Evolutionary conservation across 2,888 invertebrate genomes (phyloP), one percentile per base, ranked within the genome.

Genomic region (Lomographa bimaculata): DNA sequence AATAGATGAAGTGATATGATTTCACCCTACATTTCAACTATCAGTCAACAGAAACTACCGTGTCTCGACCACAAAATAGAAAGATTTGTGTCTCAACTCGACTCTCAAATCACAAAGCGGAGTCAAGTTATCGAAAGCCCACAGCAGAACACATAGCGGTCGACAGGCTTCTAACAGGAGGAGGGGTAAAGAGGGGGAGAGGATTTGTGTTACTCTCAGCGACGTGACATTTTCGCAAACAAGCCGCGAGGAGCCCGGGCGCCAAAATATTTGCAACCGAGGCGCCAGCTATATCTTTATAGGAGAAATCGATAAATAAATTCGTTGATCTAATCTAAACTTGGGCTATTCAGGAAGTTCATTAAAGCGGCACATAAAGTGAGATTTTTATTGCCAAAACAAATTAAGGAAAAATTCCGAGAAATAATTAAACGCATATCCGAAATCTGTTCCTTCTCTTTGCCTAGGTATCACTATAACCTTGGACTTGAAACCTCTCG

Each of bases 221-320:
- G 71, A 79, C 79, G 81, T 81, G 82, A 79, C 78, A 82, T 80
- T 80, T 75, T 79, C 74, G 72, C 77, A 81, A 82, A 82, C 77
- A 80, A 79, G 72, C 70, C 60, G 58, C 64, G 66, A 67, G 58
- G 47, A 28, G 63, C 63, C 12, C 23, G 12, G 58, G 60, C 62
- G 66, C 58, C 62, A 65, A 60, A 58, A 72, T 69, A 76, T 69
- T 71, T 73, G 69, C 71, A 72, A 75, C 64, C 64, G 62, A 69
- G 71, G 70, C 69, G 73, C 74, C 46, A 46, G 62, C 62, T 64
- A 62, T 56, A 55, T 57, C 55, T 60, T 68, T 66, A 71, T 70
- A 57, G 60, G 50, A 55, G 61, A 71, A 78, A 78, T 74, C 76
- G 68, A 76, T 76, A 67, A 72, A 76, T 72, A 71, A 72, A 74